Evolutionary conservation across 2,113 vertebrate species (phyloP), one percentile per base, ranked within the genome.

Genomic region (Dermatemys mawii): DNA sequence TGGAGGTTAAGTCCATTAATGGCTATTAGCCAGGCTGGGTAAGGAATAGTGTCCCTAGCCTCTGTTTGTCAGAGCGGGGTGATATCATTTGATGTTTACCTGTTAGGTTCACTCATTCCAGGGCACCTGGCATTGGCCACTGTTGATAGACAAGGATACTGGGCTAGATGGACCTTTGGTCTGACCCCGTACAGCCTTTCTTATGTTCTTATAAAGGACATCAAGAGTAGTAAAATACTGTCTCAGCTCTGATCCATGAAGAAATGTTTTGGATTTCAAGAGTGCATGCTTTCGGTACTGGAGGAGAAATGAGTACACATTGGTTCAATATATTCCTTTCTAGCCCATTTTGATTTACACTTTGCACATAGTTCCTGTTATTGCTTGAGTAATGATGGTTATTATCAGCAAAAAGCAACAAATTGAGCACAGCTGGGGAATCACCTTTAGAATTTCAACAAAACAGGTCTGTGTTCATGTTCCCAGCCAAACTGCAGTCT

Each of bases 361-460:
- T 46, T 4, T 3, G 78, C 32, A 76, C 49, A 3, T 41, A 81
- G 53, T 91, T 96, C 82, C 49, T 93, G 53, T 48, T 90, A 14
- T 90, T 60, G 38, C 78, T 83, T 19, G 7, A 73, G 81, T 26
- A 75, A 82, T 46, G 32, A 50, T 53, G 35, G 49, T 57, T 91
- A 63, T 85, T 89, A 84, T 44, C 70, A 94, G 79, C 80, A 89
- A 70, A 88, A 92, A 94, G 60, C 54, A 70, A 41, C 27, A 51
- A 80, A 92, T 41, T 14, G 29, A 91, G 38, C 49, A 24, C 5
- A 83, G 38, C 80, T 55, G 6, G 29, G 53, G 29, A 53, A 82
- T 80, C 3, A 4, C 54, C 76, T 41, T 60, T 49, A 70, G 2
- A 90, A 76, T 78, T 89, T 93, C 82, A 87, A 67, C 79, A 78